These are phyloP conservation scores for Tachysurus vachellii DNA, from an alignment of 2,113 vertebrate species.

Conservation along the genomic window DNA sequence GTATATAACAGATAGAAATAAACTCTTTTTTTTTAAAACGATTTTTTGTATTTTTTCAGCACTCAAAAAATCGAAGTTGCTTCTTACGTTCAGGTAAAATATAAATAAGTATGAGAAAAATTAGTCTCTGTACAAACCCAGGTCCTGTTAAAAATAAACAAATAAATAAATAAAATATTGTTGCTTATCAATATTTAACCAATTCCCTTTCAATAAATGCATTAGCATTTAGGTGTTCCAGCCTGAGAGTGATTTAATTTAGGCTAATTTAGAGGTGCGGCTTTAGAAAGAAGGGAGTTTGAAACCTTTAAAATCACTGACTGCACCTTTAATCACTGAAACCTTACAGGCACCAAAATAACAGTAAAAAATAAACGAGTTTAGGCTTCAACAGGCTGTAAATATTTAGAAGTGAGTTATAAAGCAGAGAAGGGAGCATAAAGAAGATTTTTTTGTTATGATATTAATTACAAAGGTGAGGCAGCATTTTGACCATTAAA, in stretches of 20 bases:
- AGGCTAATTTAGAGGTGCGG: not conserved
- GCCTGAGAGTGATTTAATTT: not conserved
- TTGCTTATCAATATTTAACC: not conserved
- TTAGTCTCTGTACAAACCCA: not conserved
- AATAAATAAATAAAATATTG: too few species aligned
- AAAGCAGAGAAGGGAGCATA: too few species aligned
- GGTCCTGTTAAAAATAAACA: not conserved
- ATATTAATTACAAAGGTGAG: not conserved
- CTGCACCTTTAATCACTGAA: not conserved
- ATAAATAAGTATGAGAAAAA: not conserved
- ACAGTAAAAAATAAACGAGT: not conserved
- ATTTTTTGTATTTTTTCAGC: not conserved
- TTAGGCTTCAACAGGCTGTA: not conserved
- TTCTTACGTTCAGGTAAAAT: not conserved
- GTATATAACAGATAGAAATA: not conserved
- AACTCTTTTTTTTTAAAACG: not conserved
- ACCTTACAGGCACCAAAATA: not conserved
- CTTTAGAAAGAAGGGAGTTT: not conserved
- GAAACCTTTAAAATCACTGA: not conserved
- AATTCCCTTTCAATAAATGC: not conserved
- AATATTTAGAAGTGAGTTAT: not conserved
- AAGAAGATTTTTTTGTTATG: not conserved
- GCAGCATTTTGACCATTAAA: slow-evolving; percentile 20
- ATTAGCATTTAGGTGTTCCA: not conserved
- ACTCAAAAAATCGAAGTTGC: not conserved